phyloP scores from a whole-genome alignment of 2,113 vertebrate genomes.

The Phalacrocorax carbo region DNA sequence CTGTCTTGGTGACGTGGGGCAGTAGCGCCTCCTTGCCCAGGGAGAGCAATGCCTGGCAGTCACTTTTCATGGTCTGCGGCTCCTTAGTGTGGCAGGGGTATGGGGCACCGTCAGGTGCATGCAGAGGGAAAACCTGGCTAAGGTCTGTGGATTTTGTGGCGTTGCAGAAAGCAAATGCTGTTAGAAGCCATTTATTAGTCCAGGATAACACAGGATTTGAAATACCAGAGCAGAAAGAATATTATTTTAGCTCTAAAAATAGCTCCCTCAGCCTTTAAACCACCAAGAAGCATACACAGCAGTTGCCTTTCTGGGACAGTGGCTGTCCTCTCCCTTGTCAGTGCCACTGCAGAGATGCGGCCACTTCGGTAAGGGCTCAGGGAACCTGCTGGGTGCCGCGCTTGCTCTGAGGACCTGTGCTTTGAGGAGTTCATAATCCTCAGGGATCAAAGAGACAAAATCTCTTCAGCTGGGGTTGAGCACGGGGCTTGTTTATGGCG shows the following conservation, averaged over 20 bases:
- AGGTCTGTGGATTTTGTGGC: background rate
- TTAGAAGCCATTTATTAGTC: background rate
- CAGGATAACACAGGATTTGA: background rate
- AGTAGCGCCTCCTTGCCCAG: background rate
- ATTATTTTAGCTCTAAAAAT: conserved; percentile 10
- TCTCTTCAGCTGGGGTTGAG: background rate
- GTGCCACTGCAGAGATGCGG: background rate
- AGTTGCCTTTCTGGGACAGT: background rate
- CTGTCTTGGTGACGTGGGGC: background rate
- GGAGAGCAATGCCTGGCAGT: background rate
- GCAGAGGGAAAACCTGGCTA: background rate
- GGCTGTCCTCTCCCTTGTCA: background rate
- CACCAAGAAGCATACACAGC: accelerated
- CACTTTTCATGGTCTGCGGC: background rate
- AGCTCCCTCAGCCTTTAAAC: background rate
- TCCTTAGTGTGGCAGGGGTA: background rate
- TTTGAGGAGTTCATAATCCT: background rate
- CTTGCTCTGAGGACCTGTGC: background rate
- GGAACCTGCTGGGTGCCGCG: background rate
- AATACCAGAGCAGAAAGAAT: background rate
- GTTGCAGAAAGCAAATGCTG: background rate
- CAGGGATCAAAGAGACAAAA: accelerated
- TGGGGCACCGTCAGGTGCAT: background rate
- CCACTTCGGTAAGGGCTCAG: background rate
- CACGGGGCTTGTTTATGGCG: accelerated